These are phyloP conservation scores for Lophotriccus pileatus DNA, from an alignment of 2,797 vertebrate genomes.

Conservation along the genomic window DNA sequence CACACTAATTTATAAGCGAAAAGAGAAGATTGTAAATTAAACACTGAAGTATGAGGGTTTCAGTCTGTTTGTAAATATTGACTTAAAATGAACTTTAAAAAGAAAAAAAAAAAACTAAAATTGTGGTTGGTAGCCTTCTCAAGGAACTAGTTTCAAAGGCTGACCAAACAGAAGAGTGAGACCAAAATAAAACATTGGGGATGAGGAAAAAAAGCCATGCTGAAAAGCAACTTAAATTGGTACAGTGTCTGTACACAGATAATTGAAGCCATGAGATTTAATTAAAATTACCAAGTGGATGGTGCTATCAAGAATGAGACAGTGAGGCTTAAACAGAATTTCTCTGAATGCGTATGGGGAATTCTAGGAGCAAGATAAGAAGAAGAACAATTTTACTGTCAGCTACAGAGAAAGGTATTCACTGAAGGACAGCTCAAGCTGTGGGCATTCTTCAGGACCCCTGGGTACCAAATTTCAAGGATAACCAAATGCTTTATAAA, in stretches of 20 bases:
- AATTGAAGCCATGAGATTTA: slow-evolving; percentile 56
- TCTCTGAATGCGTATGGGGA: not conserved
- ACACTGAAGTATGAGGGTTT: not conserved
- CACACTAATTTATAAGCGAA: not conserved
- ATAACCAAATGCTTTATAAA: slow-evolving; percentile 27
- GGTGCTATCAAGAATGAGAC: slow-evolving; percentile 29
- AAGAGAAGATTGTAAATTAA: not conserved
- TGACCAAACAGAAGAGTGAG: not conserved
- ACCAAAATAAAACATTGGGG: not conserved
- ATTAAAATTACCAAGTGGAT: slow-evolving; percentile 47
- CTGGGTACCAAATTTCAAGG: slow-evolving; percentile 2
- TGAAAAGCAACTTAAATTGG: slow-evolving; percentile 14
- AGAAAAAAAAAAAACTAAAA: not conserved
- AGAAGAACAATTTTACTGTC: not conserved
- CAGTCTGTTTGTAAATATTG: not conserved
- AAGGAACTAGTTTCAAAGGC: not conserved
- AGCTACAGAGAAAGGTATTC: not conserved
- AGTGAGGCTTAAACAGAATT: not conserved
- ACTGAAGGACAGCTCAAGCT: not conserved
- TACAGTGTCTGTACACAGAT: slow-evolving; percentile 9
- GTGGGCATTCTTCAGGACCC: not conserved
- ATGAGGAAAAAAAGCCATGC: not conserved
- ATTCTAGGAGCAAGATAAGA: slow-evolving; percentile 9
- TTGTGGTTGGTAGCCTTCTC: not conserved
- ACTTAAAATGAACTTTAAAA: not conserved